Evolutionary conservation across 1,140 invertebrate genomes (phyloP), one percentile per base, ranked within the genome.

Genomic region (Cephus cinctus): DNA sequence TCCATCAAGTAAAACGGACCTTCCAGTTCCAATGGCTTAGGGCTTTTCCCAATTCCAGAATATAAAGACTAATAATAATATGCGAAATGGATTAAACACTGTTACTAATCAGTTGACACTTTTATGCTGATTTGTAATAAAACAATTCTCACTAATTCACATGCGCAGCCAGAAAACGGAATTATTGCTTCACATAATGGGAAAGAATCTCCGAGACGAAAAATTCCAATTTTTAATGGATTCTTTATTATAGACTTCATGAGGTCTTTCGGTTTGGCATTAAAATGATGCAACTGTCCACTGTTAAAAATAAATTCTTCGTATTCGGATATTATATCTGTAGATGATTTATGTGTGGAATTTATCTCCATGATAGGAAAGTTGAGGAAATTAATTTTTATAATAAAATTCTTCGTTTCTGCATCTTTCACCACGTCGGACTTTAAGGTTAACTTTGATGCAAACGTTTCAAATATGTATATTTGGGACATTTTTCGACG

Each of bases 1-100:
- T 61, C 59, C 0, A 47, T 9, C 2, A 61, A 27, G 9, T 53
- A 41, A 6, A 56, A 53, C 0, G 43, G 35, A 9, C 56, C 56
- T 15, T 22, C 35, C 3, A 59, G 56, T 25, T 18, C 31, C 14
- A 12, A 54, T 46, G 12, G 50, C 5, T 35, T 42, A 6, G 12
- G 9, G 14, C 25, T 15, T 31, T 18, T 35, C n/a, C 34, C 6
- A 30, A 42, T 34, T 12, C 20, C 35, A 44, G 16, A 1, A 30
- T 18, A 8, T 8, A 3, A 0, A 15, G 12, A 5, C 4, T 19
- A 36, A 32, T 11, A 14, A 27, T 30, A 30, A 3, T 12, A 30
- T 30, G 11, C 2, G 12, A 30, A 30, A 4, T 12, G 2, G 9
- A 11, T 30, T n/a, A n/a, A n/a, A n/a, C n/a, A n/a, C n/a, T n/a